phyloP scores from a whole-genome alignment of 2,113 vertebrate species.

The Phycodurus eques region DNA sequence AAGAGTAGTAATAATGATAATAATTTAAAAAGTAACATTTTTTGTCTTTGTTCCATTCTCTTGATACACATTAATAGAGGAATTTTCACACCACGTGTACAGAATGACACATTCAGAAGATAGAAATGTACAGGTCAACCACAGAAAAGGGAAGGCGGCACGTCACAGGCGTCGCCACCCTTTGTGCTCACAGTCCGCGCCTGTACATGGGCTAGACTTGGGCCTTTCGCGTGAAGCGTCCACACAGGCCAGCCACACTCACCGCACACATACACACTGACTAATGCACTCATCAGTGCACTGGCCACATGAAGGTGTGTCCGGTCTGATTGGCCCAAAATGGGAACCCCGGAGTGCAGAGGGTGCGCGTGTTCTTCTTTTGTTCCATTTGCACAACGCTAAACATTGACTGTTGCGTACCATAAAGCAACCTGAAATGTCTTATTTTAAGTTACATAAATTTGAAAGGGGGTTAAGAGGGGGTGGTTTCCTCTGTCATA shows the following conservation, averaged over 20 bases:
- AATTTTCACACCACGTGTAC: constrained; percentile 87
- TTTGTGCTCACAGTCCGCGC: constrained; percentile 74
- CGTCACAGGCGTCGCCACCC: constrained; percentile 50
- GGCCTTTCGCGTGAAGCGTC: constrained; percentile 23
- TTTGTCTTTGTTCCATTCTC: constrained; percentile 79
- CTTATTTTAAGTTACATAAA: constrained; percentile 63
- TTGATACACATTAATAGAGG: constrained; percentile 93
- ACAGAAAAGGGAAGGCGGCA: constrained; percentile 48
- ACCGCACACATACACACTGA: constrained; percentile 36
- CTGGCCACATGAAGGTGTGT: constrained; percentile 46
- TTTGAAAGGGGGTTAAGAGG: constrained; percentile 32
- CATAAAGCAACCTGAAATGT: constrained; percentile 72
- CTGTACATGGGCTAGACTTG: constrained; percentile 45
- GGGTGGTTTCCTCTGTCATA: constrained; percentile 40
- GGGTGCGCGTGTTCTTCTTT: constrained; percentile 32
- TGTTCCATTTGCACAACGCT: constrained; percentile 63
- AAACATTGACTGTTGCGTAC: constrained; percentile 71
- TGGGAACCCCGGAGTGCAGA: constrained; percentile 42
- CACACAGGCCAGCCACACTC: constrained; percentile 37
- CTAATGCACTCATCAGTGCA: constrained; percentile 40
- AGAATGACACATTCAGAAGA: constrained; percentile 84
- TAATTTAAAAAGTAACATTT: constrained; percentile 86
- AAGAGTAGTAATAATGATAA: constrained; percentile 82
- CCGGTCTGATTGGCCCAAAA: constrained; percentile 28
- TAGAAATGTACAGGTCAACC: constrained; percentile 71